phyloP scores from a whole-genome alignment of 2,797 vertebrate species.

The Paguma larvata region DNA sequence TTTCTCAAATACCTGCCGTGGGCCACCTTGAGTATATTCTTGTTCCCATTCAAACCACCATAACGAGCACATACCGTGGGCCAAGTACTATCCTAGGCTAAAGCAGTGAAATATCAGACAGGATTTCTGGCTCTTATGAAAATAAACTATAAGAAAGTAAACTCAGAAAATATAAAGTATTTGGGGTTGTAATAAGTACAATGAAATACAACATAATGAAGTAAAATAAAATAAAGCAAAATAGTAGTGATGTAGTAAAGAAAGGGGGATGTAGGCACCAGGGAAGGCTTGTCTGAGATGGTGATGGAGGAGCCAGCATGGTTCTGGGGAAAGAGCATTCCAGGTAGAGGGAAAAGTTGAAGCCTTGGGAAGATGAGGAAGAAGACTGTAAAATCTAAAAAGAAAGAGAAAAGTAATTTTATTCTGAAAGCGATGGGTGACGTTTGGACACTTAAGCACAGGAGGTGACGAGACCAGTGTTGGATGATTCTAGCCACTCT shows the following conservation, averaged over 20 bases:
- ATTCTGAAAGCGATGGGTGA: background rate
- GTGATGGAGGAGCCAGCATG: no score
- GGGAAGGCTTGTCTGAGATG: background rate
- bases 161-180: background rate
- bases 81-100: background rate
- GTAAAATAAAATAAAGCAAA: background rate
- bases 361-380: background rate
- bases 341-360: background rate
- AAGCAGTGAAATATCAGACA: background rate
- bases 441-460: rapidly evolving
- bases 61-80: no score
- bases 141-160: background rate
- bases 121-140: background rate
- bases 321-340: background rate
- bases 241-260: background rate
- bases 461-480: rapidly evolving
- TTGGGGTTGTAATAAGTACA: background rate
- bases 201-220: background rate
- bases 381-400: background rate
- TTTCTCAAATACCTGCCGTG: background rate
- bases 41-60: background rate
- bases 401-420: background rate
- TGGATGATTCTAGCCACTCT: background rate
- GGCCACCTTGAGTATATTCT: no score
- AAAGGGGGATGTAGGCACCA: background rate